Percentiles rank a stretch among this genome's conserved stretches.
phyloP scores from a whole-genome alignment of 2,113 vertebrate species.

The Mungos mungo region DNA sequence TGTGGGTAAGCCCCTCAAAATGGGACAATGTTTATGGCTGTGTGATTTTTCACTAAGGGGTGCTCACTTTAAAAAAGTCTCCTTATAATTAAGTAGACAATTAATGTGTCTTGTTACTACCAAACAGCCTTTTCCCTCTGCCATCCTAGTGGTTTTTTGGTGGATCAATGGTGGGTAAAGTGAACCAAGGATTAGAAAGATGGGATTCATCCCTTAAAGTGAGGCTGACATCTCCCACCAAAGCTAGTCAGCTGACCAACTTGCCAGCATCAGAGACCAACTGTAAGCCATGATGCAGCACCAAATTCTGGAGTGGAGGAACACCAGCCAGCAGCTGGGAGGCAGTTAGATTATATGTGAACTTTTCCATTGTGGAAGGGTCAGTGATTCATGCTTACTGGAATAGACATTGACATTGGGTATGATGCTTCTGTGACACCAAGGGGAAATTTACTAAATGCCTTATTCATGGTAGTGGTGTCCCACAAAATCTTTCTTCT shows the following conservation, averaged over 20 bases:
- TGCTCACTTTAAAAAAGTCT: neutral
- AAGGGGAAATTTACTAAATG: neutral
- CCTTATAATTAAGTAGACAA: neutral
- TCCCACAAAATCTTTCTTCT: neutral
- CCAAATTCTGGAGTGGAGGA: neutral
- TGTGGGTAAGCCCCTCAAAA: neutral
- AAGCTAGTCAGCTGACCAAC: no score
- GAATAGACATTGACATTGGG: neutral
- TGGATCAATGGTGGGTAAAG: neutral
- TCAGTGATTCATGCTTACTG: neutral
- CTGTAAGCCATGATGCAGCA: neutral
- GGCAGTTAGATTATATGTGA: neutral
- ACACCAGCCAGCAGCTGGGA: neutral
- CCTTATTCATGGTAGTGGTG: neutral
- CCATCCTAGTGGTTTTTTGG: neutral
- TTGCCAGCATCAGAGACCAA: neutral
- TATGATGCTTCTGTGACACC: neutral
- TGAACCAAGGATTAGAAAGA: neutral
- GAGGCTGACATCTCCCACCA: neutral
- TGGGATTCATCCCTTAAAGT: accelerated
- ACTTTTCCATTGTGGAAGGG: neutral
- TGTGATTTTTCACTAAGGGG: neutral
- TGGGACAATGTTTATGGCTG: neutral
- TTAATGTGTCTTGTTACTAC: neutral
- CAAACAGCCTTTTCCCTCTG: neutral